Conservation (phyloP, 37 sponge, comb jelly and placozoan genomes). For the Oopsacas minuta region DNA sequence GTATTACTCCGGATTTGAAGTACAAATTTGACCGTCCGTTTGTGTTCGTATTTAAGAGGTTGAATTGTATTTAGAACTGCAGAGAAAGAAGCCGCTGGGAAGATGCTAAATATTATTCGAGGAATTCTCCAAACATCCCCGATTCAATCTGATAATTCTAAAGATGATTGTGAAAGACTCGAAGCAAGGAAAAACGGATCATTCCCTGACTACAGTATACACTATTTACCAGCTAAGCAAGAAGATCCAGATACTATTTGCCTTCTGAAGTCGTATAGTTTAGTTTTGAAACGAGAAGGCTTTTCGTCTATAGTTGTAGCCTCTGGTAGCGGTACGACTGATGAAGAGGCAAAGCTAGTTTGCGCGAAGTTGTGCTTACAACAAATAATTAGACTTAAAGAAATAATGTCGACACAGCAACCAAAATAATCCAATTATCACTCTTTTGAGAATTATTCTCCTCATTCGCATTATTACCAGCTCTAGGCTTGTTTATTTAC, state of each 20-base stretch:
- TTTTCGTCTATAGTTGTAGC: not conserved
- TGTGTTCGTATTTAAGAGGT: too few species aligned
- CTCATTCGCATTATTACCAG: too few species aligned
- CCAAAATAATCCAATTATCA: too few species aligned
- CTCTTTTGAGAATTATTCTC: too few species aligned
- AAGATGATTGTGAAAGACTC: not conserved
- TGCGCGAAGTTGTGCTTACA: not conserved
- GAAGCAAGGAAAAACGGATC: not conserved
- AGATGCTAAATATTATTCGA: not conserved
- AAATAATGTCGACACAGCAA: too few species aligned
- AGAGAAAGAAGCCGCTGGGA: not conserved
- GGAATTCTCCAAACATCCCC: not conserved
- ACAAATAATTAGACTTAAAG: not conserved
- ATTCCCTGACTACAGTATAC: not conserved
- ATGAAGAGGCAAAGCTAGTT: not conserved
- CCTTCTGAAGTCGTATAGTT: not conserved
- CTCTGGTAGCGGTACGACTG: not conserved
- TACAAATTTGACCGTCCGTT: too few species aligned
- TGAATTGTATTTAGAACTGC: not conserved
- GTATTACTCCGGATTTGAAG: too few species aligned
- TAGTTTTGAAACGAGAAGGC: not conserved
- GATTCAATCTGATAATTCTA: not conserved
- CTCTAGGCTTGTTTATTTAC: too few species aligned
- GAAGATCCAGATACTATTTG: not conserved
- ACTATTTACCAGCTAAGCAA: not conserved